These are phyloP conservation scores for Pheucticus melanocephalus DNA, from an alignment of 2,113 vertebrate species.

Conservation along the genomic window DNA sequence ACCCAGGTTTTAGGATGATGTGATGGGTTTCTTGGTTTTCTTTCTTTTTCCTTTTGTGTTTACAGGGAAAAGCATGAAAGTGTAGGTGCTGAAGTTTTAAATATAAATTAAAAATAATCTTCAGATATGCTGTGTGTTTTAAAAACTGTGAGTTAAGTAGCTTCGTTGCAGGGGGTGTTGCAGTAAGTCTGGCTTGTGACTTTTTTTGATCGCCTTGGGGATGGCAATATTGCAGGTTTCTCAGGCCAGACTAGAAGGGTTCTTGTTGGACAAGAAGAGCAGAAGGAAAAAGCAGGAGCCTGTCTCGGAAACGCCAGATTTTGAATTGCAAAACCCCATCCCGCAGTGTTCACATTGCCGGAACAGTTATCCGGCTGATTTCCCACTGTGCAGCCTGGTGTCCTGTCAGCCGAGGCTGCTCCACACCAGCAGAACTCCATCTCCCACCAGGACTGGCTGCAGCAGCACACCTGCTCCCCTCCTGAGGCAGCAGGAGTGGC, in stretches of 20 bases:
- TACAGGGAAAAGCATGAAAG: background rate
- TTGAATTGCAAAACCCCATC: constrained; percentile 37
- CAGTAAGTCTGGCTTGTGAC: background rate
- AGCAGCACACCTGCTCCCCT: background rate
- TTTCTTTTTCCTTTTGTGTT: background rate
- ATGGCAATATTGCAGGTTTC: constrained; percentile 47
- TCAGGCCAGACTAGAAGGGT: constrained; percentile 39
- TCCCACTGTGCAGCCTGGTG: rapidly evolving
- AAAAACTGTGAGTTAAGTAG: too few relatives aligned
- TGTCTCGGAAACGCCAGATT: background rate
- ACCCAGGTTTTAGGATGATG: background rate
- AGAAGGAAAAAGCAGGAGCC: background rate
- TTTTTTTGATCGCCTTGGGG: background rate
- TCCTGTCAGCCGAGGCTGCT: background rate
- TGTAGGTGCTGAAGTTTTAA: background rate
- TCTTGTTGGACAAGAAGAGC: constrained; percentile 49
- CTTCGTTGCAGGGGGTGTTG: background rate
- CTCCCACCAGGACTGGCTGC: background rate
- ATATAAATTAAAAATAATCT: constrained; percentile 17
- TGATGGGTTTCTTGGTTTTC: background rate
- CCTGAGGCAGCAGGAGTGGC: background rate
- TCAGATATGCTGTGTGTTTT: background rate
- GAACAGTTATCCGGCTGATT: background rate
- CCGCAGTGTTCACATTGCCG: rapidly evolving
- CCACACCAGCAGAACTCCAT: background rate